A percentile compares a stretch with the other conserved stretches of the same genome.
Evolutionary conservation across 2,888 invertebrate genomes (phyloP).

Genomic region (Lathronympha strigana): DNA sequence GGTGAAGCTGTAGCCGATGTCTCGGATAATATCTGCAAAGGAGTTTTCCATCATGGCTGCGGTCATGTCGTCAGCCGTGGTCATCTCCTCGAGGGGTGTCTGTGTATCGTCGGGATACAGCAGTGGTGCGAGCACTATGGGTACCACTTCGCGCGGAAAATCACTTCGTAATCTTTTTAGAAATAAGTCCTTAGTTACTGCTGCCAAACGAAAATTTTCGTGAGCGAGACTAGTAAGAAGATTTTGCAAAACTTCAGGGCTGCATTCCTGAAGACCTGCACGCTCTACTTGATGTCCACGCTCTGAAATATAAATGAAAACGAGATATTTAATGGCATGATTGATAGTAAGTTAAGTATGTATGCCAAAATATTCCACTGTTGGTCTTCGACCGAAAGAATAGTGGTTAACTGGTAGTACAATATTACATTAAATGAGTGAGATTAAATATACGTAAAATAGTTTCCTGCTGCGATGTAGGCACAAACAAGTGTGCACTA

Average conservation of each 20-base stretch:
- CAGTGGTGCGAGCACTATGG: conserved; percentile 94
- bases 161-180: conserved; percentile 92
- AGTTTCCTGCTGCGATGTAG: no score
- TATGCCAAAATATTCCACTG: neutral
- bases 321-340: neutral
- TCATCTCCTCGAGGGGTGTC: conserved; percentile 86
- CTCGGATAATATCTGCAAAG: conserved; percentile 94
- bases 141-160: conserved; percentile 94
- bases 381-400: no score
- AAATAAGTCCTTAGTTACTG: conserved; percentile 91
- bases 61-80: conserved; percentile 85
- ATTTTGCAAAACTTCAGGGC: conserved; percentile 94
- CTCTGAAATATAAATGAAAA: conserved; percentile 71
- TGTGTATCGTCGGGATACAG: conserved; percentile 92
- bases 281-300: conserved; percentile 88
- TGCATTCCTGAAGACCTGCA: conserved; percentile 95
- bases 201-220: conserved; percentile 86
- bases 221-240: conserved; percentile 87
- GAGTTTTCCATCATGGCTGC: conserved; percentile 89
- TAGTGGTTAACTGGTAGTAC: no score
- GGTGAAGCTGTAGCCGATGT: conserved; percentile 96
- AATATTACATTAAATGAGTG: no score
- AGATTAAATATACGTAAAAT: no score
- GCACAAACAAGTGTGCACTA: no score
- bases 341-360: neutral